phyloP scores from a whole-genome alignment of 2,113 vertebrate species.

The Laticauda colubrina region DNA sequence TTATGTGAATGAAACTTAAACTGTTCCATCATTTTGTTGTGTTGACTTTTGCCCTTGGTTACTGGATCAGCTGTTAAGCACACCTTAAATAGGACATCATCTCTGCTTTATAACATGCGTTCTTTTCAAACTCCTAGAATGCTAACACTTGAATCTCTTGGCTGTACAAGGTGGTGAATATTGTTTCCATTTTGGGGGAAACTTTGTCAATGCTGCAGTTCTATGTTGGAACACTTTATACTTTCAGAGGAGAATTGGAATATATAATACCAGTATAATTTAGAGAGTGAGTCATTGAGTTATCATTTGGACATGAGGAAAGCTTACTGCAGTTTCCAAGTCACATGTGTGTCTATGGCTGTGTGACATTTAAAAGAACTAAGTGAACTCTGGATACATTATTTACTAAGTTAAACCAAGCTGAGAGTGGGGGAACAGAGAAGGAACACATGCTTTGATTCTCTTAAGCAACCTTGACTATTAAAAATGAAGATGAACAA shows the following conservation, averaged over 20 bases:
- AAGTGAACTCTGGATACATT: conserved; percentile 68
- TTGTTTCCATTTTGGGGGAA: rapidly evolving
- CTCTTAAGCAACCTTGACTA: conserved; percentile 65
- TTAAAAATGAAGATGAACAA: conserved; percentile 68
- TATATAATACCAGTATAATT: conserved; percentile 24
- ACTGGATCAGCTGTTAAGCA: not conserved
- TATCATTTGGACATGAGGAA: conserved; percentile 57
- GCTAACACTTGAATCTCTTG: not conserved
- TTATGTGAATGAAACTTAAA: not conserved
- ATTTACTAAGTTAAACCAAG: conserved; percentile 57
- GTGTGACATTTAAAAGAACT: conserved; percentile 76
- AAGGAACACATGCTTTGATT: conserved; percentile 44
- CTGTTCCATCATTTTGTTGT: not conserved
- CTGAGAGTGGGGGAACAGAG: conserved; percentile 33
- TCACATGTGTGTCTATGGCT: conserved; percentile 66
- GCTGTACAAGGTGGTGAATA: not conserved
- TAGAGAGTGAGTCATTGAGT: conserved; percentile 69
- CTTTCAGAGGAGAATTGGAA: conserved; percentile 48
- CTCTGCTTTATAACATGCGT: not conserved
- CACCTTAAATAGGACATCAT: not conserved
- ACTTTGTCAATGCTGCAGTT: not conserved
- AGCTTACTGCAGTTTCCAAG: conserved; percentile 60
- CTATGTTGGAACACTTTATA: conserved; percentile 3
- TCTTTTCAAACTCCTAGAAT: not conserved
- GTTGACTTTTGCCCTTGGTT: not conserved